phyloP scores from a whole-genome alignment of 2,797 vertebrate species.

The Mastacembelus armatus region DNA sequence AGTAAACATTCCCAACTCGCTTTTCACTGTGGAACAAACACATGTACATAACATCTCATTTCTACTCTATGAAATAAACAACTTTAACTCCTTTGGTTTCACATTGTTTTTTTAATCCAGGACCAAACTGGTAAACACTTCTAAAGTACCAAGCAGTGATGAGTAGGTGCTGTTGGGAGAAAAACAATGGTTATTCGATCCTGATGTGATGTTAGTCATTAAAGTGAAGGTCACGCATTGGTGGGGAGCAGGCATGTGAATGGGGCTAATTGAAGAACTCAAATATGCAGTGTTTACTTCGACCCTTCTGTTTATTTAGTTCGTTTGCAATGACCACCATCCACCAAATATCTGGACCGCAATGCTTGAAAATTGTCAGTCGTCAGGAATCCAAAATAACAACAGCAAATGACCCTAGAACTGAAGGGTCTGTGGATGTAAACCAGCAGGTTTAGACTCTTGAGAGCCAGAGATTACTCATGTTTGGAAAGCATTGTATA shows the following conservation, averaged over 20 bases:
- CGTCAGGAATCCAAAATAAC: slow-evolving; percentile 10
- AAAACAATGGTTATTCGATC: slow-evolving; percentile 39
- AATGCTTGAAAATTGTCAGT: slow-evolving; percentile 6
- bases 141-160: slow-evolving; percentile 13
- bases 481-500: slow-evolving; percentile 9
- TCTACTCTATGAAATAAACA: slow-evolving; percentile 15
- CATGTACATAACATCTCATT: slow-evolving; percentile 8
- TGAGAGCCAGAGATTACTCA: slow-evolving; percentile 9
- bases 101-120: neutral
- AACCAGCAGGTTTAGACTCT: slow-evolving; percentile 8
- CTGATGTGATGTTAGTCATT: slow-evolving; percentile 40
- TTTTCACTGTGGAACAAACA: slow-evolving; percentile 78
- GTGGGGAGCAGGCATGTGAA: neutral
- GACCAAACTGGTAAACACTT: slow-evolving; percentile 21
- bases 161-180: slow-evolving; percentile 29
- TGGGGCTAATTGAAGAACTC: slow-evolving; percentile 7
- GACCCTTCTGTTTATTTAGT: slow-evolving; percentile 5
- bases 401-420: neutral
- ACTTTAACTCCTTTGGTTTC: neutral
- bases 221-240: slow-evolving; percentile 41
- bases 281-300: slow-evolving; percentile 11
- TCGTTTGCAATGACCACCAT: neutral
- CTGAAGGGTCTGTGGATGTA: neutral
- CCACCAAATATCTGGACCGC: neutral
- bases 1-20: slow-evolving; percentile 94